phyloP scores from a whole-genome alignment of 2,888 invertebrate genomes.

The Tolmerus cingulatus region DNA sequence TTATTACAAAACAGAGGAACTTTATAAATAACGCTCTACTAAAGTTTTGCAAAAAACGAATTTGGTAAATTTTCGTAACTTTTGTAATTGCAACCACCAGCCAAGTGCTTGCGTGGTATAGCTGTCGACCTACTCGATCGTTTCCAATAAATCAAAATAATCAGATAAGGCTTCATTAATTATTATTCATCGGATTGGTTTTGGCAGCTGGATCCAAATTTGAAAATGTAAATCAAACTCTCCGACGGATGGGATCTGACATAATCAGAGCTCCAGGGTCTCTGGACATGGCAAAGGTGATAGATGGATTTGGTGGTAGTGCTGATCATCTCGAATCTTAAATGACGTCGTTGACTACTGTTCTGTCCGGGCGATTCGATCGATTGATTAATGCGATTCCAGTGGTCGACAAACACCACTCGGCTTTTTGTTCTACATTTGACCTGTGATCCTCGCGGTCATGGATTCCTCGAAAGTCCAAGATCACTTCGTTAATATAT shows the following conservation, averaged over 20 bases:
- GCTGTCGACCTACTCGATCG: background rate
- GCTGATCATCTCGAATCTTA: background rate
- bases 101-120: background rate
- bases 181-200: conserved; percentile 16
- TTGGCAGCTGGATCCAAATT: conserved; percentile 3
- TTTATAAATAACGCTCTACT: background rate
- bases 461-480: conserved; percentile 4
- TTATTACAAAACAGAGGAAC: background rate
- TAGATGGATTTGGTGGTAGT: conserved; percentile 6
- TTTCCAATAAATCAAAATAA: background rate
- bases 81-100: background rate
- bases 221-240: conserved; percentile 25
- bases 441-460: conserved; percentile 27
- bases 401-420: background rate
- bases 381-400: conserved; percentile 20
- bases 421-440: conserved; percentile 35
- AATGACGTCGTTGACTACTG: conserved; percentile 7
- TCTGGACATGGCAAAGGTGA: background rate
- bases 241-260: background rate
- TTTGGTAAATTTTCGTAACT: background rate
- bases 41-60: background rate
- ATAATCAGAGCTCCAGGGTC: background rate
- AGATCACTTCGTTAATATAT: conserved; percentile 57
- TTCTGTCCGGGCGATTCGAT: conserved; percentile 12
- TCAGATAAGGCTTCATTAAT: conserved; percentile 22